Conservation (phyloP, 2,113 vertebrate genomes). For the Cryptomyrus ogoouensis region DNA sequence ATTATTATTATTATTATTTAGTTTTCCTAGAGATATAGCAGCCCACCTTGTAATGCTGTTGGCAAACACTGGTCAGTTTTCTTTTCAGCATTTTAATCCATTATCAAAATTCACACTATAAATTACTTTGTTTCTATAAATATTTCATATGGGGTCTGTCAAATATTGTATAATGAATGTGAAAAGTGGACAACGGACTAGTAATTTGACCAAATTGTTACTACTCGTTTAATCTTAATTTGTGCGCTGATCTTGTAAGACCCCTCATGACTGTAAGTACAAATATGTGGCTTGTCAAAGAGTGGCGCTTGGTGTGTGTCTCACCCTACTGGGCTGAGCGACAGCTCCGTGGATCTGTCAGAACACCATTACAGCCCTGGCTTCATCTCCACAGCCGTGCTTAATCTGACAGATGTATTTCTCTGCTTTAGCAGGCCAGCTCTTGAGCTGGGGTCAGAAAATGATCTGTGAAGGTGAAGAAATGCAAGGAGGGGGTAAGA, state of each 20-base stretch:
- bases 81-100: constrained; percentile 34
- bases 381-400: not conserved
- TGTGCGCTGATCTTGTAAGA: not conserved
- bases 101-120: constrained; percentile 43
- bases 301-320: not conserved
- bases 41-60: not conserved
- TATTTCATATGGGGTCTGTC: constrained; percentile 29
- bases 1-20: not conserved
- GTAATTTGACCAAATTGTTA: not conserved
- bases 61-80: constrained; percentile 15
- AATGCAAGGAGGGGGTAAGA: constrained; percentile 22
- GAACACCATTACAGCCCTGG: not conserved
- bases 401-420: constrained; percentile 27
- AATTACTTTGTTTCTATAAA: constrained; percentile 41
- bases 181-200: not conserved
- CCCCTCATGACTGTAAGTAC: not conserved
- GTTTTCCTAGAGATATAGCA: not conserved
- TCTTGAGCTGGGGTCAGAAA: constrained; percentile 47
- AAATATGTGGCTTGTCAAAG: not conserved
- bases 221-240: not conserved
- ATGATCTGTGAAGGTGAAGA: constrained; percentile 48
- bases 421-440: constrained; percentile 35
- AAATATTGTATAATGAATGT: constrained; percentile 26
- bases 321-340: not conserved
- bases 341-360: constrained; percentile 12